These are phyloP conservation scores for Latrodectus elegans DNA, from an alignment of 2,888 invertebrate species.

Conservation along the genomic window DNA sequence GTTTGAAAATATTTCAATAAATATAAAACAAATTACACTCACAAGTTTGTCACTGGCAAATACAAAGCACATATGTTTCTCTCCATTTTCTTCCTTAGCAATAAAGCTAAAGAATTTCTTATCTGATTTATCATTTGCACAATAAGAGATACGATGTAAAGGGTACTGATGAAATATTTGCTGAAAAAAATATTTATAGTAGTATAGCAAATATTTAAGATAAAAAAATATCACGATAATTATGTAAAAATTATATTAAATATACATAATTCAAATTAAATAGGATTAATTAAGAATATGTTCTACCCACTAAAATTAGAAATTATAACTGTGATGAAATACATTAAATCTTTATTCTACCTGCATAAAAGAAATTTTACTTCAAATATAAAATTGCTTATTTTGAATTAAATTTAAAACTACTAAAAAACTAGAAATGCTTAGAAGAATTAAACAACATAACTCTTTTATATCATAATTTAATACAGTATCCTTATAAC, in stretches of 20 bases:
- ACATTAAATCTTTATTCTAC: not conserved
- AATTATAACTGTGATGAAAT: not conserved
- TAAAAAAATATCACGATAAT: no score
- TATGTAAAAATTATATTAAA: not conserved
- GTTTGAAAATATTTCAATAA: no score
- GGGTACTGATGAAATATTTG: slow-evolving; percentile 94
- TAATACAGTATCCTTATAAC: no score
- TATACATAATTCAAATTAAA: not conserved
- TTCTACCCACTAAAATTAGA: not conserved
- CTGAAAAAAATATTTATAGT: slow-evolving; percentile 74
- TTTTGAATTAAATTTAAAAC: no score
- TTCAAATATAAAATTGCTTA: not conserved
- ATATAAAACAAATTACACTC: slow-evolving; percentile 72
- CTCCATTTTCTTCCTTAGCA: slow-evolving; percentile 85
- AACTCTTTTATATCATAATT: no score
- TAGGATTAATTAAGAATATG: not conserved
- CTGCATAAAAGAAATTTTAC: not conserved
- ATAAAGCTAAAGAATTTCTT: slow-evolving; percentile 98
- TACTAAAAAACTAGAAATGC: no score
- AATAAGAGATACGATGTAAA: slow-evolving; percentile 97
- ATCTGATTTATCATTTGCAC: slow-evolving; percentile 98
- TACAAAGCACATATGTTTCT: slow-evolving; percentile 95
- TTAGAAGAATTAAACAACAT: no score
- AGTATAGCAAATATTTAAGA: not conserved
- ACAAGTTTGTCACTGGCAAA: slow-evolving; percentile 95